A percentile compares a stretch with the other conserved stretches of the same genome.
These are phyloP conservation scores for Atherinomorus stipes DNA, from an alignment of 2,113 vertebrate genomes.

Conservation along the genomic window DNA sequence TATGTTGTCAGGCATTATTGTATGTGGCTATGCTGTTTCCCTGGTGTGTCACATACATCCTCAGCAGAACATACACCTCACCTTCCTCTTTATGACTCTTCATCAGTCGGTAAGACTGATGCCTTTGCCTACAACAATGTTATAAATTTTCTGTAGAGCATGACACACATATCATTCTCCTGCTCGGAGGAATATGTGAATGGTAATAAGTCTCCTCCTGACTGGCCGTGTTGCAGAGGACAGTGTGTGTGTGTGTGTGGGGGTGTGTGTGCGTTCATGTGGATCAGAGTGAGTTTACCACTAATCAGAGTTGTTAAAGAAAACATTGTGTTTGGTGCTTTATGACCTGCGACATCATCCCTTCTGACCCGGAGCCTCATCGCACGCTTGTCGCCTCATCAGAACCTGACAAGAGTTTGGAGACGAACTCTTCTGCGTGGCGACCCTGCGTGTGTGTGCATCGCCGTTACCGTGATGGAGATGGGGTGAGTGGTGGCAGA, in stretches of 20 bases:
- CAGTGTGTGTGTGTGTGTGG: background rate
- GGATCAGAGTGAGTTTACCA: background rate
- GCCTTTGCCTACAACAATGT: background rate
- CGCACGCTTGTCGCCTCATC: slow-evolving; percentile 7
- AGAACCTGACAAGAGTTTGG: background rate
- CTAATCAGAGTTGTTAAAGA: slow-evolving; percentile 4
- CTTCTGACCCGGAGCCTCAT: slow-evolving; percentile 13
- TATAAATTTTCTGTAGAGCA: slow-evolving; percentile 5
- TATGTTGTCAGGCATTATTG: background rate
- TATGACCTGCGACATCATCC: slow-evolving; percentile 7
- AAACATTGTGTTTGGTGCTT: slow-evolving; percentile 12
- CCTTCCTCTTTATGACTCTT: background rate
- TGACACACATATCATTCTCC: slow-evolving; percentile 17
- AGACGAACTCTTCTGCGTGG: slow-evolving; percentile 17
- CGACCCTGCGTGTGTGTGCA: background rate
- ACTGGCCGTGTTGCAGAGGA: background rate
- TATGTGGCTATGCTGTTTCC: background rate
- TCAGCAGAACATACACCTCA: slow-evolving; percentile 4
- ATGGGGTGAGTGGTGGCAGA: slow-evolving; percentile 10
- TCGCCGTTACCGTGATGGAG: background rate
- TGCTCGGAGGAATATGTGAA: slow-evolving; percentile 13
- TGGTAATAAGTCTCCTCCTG: background rate
- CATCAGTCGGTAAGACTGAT: slow-evolving; percentile 12
- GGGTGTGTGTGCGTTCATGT: background rate
- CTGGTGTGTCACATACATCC: background rate